These are phyloP conservation scores for Oncorhynchus kisutch DNA, from an alignment of 2,113 vertebrate species.

Conservation along the genomic window DNA sequence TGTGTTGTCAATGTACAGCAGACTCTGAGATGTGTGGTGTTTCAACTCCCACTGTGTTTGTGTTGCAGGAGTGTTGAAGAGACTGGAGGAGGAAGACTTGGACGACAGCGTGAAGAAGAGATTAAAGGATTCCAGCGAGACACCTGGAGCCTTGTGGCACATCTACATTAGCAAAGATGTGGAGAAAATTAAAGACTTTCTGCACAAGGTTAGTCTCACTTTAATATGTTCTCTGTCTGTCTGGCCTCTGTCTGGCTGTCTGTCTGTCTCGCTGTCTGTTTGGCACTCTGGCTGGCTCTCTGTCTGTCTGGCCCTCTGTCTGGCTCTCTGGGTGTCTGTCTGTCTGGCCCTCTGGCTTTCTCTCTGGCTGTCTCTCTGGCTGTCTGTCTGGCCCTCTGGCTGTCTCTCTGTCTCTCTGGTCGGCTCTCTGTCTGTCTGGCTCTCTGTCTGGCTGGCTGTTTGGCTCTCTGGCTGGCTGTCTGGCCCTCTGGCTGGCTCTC, in stretches of 20 bases:
- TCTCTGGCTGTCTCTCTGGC: no score
- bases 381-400: no score
- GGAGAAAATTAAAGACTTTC: conserved; percentile 90
- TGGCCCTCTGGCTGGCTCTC: no score
- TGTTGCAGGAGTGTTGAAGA: conserved; percentile 86
- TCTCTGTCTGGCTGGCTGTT: no score
- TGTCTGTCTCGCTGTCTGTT: no score
- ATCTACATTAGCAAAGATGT: conserved; percentile 92
- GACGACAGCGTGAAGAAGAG: conserved; percentile 89
- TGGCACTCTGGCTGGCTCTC: no score
- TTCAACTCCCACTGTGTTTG: conserved; percentile 1
- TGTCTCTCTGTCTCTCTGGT: no score
- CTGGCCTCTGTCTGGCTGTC: no score
- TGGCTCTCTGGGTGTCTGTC: background rate
- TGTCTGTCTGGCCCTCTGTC: no score
- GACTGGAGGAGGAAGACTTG: conserved; percentile 94
- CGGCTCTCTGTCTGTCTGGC: no score
- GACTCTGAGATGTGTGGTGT: conserved; percentile 8
- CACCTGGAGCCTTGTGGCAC: conserved; percentile 96
- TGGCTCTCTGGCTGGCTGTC: no score
- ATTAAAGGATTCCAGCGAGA: conserved; percentile 92
- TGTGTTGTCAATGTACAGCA: conserved; percentile 16
- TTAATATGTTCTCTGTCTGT: background rate
- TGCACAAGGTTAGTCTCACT: conserved; percentile 86
- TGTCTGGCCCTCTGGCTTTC: background rate